Evolutionary conservation across 1,140 invertebrate genomes (phyloP).

Genomic region (Acyrthosiphon pisum): DNA sequence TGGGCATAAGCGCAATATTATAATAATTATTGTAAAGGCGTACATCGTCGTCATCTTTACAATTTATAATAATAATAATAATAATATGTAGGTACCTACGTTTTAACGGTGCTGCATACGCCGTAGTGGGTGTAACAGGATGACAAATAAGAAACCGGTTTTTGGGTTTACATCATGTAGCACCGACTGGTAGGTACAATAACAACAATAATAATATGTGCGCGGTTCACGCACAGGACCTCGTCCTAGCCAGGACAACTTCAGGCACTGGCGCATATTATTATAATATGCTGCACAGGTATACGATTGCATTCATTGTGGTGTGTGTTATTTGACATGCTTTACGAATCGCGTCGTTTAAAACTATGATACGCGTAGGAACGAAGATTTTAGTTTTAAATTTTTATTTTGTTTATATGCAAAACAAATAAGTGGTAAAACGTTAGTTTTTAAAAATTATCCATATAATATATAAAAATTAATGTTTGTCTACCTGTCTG

Average conservation of each 20-base stretch:
- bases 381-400: neutral
- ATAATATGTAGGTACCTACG: neutral
- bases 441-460: neutral
- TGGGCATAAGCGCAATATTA: neutral
- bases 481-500: too few species aligned
- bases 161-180: constrained; percentile 26
- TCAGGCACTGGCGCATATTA: neutral
- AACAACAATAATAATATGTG: neutral
- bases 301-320: neutral
- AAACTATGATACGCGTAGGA: neutral
- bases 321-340: neutral
- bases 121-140: constrained; percentile 54
- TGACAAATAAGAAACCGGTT: constrained; percentile 56
- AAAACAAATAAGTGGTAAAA: neutral
- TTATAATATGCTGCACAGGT: neutral
- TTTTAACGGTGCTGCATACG: constrained; percentile 35
- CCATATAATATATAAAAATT: too few species aligned
- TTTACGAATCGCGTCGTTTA: constrained; percentile 3
- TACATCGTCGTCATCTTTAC: neutral
- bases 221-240: neutral
- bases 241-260: neutral
- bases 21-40: neutral
- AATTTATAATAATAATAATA: neutral
- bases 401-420: neutral
- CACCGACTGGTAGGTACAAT: neutral